Conservation (phyloP, 1,140 invertebrate species). For the Archivesica marissinica region DNA sequence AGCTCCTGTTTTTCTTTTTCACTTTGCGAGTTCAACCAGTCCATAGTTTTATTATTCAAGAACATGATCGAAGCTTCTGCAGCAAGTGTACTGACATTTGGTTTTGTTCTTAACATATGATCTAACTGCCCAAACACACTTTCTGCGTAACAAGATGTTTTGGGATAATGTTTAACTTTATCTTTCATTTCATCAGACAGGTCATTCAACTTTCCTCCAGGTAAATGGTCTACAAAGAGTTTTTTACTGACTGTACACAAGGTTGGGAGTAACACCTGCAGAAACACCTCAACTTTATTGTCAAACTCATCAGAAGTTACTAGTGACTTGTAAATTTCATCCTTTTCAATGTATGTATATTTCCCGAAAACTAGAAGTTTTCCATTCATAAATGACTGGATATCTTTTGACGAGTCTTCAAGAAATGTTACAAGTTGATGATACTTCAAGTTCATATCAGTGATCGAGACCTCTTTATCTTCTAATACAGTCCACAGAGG, state of each 20-base stretch:
- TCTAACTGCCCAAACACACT: conserved; percentile 53
- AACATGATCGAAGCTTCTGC: conserved; percentile 53
- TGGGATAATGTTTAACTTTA: conserved; percentile 19
- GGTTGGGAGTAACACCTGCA: not conserved
- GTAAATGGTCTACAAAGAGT: conserved; percentile 11
- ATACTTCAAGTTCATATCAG: not conserved
- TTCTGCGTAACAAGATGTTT: conserved; percentile 33
- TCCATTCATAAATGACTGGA: not conserved
- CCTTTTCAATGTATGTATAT: not conserved
- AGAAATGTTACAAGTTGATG: not conserved
- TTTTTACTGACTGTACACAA: not conserved
- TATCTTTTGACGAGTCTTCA: conserved; percentile 4
- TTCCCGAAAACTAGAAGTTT: too few species aligned
- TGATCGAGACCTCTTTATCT: conserved; percentile 21
- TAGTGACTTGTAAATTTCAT: not conserved
- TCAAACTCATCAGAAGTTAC: not conserved
- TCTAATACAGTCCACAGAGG: conserved; percentile 19
- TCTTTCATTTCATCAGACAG: conserved; percentile 40
- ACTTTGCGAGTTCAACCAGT: conserved; percentile 37
- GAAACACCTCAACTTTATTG: not conserved
- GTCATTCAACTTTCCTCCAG: not conserved
- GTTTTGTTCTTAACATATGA: conserved; percentile 41
- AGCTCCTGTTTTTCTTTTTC: conserved; percentile 29
- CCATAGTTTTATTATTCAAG: conserved; percentile 46
- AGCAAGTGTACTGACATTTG: conserved; percentile 40